Percentiles rank a stretch among this genome's conserved stretches.
Evolutionary conservation across 2,797 vertebrate species (phyloP).

Genomic region (Synaphobranchus kaupii): DNA sequence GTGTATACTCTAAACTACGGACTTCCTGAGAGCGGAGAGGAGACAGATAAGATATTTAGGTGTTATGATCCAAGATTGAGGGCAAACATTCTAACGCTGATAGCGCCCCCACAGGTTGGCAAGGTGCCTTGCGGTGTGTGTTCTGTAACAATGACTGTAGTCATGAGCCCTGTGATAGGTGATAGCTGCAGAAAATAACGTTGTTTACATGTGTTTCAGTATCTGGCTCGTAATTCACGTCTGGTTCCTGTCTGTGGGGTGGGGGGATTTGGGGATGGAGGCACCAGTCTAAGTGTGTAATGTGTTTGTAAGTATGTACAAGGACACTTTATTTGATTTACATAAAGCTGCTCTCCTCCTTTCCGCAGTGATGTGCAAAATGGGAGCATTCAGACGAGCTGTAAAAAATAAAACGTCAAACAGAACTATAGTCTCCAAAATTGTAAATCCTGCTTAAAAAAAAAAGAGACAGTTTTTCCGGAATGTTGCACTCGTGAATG

Average conservation of each 20-base stretch:
- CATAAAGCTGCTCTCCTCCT: background rate
- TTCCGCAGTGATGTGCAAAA: background rate
- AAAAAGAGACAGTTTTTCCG: background rate
- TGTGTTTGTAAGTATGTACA: background rate
- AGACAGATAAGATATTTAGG: slow-evolving; percentile 25
- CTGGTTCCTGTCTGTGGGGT: slow-evolving; percentile 11
- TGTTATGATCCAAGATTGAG: slow-evolving; percentile 3
- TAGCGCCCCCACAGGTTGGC: background rate
- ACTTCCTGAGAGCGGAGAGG: slow-evolving; percentile 6
- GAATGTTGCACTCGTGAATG: background rate
- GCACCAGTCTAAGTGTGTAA: background rate
- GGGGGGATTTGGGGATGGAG: background rate
- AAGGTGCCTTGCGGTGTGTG: background rate
- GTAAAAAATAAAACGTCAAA: background rate
- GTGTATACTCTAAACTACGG: slow-evolving; percentile 5
- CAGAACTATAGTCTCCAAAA: background rate
- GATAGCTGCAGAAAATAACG: slow-evolving; percentile 8
- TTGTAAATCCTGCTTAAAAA: background rate
- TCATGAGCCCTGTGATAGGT: slow-evolving; percentile 18
- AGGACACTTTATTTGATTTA: background rate
- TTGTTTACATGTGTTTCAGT: slow-evolving; percentile 2
- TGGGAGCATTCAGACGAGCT: background rate
- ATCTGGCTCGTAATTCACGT: slow-evolving; percentile 6
- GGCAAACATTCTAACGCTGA: slow-evolving; percentile 8
- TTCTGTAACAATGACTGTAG: slow-evolving; percentile 23